Conservation (phyloP, 2,797 vertebrate species). For the Oryzias dopingdopingensis region DNA sequence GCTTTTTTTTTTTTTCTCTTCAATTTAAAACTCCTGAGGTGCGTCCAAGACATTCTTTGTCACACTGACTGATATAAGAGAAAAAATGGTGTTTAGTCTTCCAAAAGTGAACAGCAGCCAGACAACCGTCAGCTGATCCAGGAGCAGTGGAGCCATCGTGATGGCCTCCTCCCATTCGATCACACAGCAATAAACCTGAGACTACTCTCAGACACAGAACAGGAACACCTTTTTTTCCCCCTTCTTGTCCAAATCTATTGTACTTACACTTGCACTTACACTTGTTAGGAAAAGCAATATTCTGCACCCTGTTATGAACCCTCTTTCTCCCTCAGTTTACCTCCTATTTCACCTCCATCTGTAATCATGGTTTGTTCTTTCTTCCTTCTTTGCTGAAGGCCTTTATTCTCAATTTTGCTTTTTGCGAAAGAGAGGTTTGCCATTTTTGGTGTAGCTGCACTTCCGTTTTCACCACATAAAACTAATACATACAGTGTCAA, state of each 20-base stretch:
- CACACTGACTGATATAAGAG: constrained; percentile 15
- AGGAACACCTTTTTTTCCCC: constrained; percentile 41
- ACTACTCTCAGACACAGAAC: constrained; percentile 48
- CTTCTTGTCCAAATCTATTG: background rate
- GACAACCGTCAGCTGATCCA: constrained; percentile 42
- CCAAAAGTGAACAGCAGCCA: constrained; percentile 24
- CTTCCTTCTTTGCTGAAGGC: constrained; percentile 35
- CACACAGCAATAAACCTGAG: constrained; percentile 40
- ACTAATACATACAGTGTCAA: constrained; percentile 9
- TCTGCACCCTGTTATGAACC: background rate
- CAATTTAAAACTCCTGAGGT: background rate
- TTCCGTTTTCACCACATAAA: constrained; percentile 10
- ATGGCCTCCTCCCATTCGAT: constrained; percentile 6
- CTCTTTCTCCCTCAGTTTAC: background rate
- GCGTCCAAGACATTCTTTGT: background rate
- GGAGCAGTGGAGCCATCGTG: constrained; percentile 27
- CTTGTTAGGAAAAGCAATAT: background rate
- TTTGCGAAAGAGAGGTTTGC: background rate
- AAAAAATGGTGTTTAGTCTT: constrained; percentile 1
- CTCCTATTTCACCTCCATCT: constrained; percentile 11
- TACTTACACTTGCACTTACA: background rate
- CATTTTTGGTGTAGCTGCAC: constrained; percentile 8
- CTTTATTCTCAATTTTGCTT: constrained; percentile 30
- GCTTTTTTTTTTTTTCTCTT: background rate
- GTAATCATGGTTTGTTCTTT: constrained; percentile 49